phyloP scores from a whole-genome alignment of 1,140 invertebrate species.

The Brachionus paranguensis region DNA sequence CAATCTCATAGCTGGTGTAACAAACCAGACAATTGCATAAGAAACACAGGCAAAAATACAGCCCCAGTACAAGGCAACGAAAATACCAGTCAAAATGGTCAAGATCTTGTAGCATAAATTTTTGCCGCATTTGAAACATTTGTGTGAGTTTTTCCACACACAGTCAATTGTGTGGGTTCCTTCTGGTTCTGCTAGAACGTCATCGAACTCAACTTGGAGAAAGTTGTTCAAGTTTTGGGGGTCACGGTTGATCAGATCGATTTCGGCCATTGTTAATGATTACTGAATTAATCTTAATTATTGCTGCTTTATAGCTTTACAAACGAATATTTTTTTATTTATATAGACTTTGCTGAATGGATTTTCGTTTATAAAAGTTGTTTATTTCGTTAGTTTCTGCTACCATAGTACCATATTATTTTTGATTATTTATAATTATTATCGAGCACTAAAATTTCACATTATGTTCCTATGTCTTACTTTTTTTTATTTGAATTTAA shows the following conservation, averaged over 20 bases:
- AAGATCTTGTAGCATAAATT: slow-evolving; percentile 67
- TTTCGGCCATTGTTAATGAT: slow-evolving; percentile 25
- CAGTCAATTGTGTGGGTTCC: slow-evolving; percentile 67
- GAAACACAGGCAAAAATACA: slow-evolving; percentile 68
- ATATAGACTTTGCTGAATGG: neutral
- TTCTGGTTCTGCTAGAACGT: slow-evolving; percentile 71
- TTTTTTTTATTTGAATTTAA: neutral
- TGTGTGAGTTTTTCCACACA: slow-evolving; percentile 66
- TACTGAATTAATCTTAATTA: neutral
- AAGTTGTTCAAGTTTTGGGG: slow-evolving; percentile 42
- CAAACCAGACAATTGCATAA: slow-evolving; percentile 58
- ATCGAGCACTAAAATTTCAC: neutral
- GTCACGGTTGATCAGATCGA: slow-evolving; percentile 41
- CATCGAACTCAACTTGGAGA: slow-evolving; percentile 61
- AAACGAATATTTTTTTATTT: neutral
- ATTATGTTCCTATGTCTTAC: neutral
- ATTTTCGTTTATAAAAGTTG: neutral
- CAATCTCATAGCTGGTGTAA: slow-evolving; percentile 49
- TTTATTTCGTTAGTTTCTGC: neutral
- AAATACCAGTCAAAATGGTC: slow-evolving; percentile 63
- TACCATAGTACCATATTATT: neutral
- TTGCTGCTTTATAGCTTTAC: neutral
- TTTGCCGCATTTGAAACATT: slow-evolving; percentile 65
- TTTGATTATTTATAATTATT: neutral
- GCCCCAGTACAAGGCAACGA: slow-evolving; percentile 65